phyloP scores from a whole-genome alignment of 2,113 vertebrate genomes.

The Addax nasomaculatus region DNA sequence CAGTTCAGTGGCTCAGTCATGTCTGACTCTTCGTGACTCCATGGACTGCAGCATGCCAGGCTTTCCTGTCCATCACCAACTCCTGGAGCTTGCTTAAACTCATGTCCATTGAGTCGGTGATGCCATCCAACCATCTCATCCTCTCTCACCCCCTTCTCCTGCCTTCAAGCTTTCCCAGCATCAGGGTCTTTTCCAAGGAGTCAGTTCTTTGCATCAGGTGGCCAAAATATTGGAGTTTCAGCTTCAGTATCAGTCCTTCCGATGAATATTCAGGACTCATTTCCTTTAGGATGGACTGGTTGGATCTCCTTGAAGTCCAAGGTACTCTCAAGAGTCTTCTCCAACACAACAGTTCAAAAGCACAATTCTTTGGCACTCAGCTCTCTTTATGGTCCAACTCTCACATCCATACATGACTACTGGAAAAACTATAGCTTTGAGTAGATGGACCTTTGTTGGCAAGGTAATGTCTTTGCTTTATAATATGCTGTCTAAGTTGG shows the following conservation, averaged over 20 bases:
- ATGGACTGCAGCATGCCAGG: neutral
- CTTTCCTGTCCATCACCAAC: neutral
- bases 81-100: neutral
- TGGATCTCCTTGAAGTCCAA: neutral
- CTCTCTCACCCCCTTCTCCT: neutral
- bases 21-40: neutral
- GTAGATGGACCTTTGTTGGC: neutral
- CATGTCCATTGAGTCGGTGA: neutral
- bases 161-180: neutral
- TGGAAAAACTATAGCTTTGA: neutral
- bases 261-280: neutral
- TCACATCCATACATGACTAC: neutral
- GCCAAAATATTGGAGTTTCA: neutral
- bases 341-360: neutral
- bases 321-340: neutral
- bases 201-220: neutral
- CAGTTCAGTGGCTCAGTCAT: neutral
- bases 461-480: neutral
- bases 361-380: neutral
- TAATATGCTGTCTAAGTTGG: neutral
- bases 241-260: neutral
- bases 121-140: neutral
- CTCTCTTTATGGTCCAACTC: neutral
- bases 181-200: neutral
- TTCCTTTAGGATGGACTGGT: neutral